Conservation (phyloP, 2,113 vertebrate genomes). For the Mesocricetus auratus region DNA sequence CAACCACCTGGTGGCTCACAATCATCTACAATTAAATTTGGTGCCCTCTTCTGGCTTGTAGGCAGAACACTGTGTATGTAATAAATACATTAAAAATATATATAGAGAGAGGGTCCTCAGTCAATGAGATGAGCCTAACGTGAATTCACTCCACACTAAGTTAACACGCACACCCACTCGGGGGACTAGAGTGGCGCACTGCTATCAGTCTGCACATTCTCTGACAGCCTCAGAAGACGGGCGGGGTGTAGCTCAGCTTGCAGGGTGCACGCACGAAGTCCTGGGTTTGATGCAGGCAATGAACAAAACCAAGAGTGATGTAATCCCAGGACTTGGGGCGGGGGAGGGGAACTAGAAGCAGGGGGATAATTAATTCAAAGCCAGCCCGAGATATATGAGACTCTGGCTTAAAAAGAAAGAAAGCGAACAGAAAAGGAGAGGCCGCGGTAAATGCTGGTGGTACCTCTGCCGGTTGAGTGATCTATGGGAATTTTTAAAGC, state of each 20-base stretch:
- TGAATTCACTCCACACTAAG: slow-evolving; percentile 14
- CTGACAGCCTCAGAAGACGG: background rate
- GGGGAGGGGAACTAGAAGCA: no score
- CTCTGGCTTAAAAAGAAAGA: background rate
- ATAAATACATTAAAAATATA: no score
- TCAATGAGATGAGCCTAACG: background rate
- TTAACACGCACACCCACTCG: background rate
- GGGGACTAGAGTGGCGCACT: background rate
- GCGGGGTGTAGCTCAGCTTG: background rate
- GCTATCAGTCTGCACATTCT: background rate
- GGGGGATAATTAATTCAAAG: background rate
- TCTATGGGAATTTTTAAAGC: background rate
- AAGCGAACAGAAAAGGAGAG: background rate
- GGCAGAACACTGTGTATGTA: no score
- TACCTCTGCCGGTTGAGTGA: background rate
- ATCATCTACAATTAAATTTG: no score
- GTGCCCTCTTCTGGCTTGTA: no score
- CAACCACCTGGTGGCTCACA: no score
- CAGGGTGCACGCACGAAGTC: background rate
- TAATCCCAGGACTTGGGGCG: background rate
- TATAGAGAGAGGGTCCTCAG: no score
- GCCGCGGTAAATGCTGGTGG: background rate
- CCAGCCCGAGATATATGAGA: background rate
- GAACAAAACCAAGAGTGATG: background rate
- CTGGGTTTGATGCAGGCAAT: background rate